Evolutionary conservation across 2,113 vertebrate genomes (phyloP), one percentile per base, ranked within the genome.

Genomic region (Hucho hucho): DNA sequence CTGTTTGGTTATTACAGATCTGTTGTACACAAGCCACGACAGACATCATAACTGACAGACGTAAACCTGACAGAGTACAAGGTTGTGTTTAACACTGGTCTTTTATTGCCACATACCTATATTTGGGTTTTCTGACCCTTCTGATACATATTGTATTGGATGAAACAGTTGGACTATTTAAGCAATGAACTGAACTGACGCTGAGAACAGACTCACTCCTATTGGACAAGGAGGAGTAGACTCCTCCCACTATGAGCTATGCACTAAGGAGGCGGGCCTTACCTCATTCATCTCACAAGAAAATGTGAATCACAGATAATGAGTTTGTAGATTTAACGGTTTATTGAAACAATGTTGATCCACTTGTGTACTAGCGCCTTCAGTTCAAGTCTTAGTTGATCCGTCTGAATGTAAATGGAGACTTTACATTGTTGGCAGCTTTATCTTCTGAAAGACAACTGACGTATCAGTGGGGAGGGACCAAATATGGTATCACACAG

Each of bases 341-440:
- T 32, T 24, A 64, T 18, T 25, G 14, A 20, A 25, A 74, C 16
- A 28, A 6, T 18, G 0, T 18, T n/a, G 75, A 79, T 53, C 72
- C 68, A 53, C 68, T 63, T 6, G 26, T 73, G 2, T 70, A 16
- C 49, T 11, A 6, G 4, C 16, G 5, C 25, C 14, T 29, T 75
- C 83, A 76, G 77, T 78, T 49, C 68, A 72, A 32, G 70, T 77
- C 63, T 70, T 22, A 12, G 69, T 37, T 4, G 13, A 49, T 73
- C 14, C 70, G 59, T 76, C 63, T 89, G 89, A 91, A 91, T 91
- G 90, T 91, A 88, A 75, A 43, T 77, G 61, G 4, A 37, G 32
- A 47, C 22, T 72, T 79, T 69, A 46, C 49, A 75, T 72, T 75
- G 73, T 73, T 77, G 89, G 88, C 90, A 92, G 88, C 88, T 90